Evolutionary conservation across 2,113 vertebrate species (phyloP), one percentile per base, ranked within the genome.

Genomic region (Pelmatolapia mariae): DNA sequence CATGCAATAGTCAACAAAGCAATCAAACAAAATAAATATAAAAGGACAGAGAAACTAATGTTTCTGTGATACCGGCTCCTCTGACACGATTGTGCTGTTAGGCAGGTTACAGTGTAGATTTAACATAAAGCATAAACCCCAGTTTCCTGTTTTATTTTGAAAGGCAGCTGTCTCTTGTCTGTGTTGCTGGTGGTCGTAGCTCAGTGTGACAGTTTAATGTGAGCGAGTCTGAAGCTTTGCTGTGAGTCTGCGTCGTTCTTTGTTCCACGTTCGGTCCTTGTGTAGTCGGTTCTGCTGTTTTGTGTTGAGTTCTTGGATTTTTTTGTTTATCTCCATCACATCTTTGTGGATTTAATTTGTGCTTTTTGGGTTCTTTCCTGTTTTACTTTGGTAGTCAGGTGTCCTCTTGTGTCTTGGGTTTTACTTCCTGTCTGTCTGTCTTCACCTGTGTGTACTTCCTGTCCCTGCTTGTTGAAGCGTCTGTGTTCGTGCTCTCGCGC

Each of bases 11-110:
- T 38, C 31, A 66, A 66, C 19, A 38, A 66, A 66, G 10, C 10
- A 66, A 66, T 66, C 33, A 2, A 66, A 38, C 0, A 0, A 66
- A 66, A 66, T 66, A 22, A 66, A 66, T 66, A 2, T 66, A 4
- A 38, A 4, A 38, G 61, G 10, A 66, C 61, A 36, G 10, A 38
- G 33, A 13, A 5, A 38, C 33, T 38, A n/a, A 66, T 66, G 61
- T 66, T 66, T 38, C 33, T n/a, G 19, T 31, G 61, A 38, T 0
- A n/a, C 18, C 1, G 3, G 5, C 63, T 40, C 19, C 7, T 38
- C 0, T 68, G 1, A 29, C 56, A 29, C 56, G 8, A 16, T 16
- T 31, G 8, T 8, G 13, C 13, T 31, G 7, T 59, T 31, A 6
- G 15, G n/a, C 36, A 38, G 31, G 1, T 12, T 68, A 2, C 63